Evolutionary conservation across 2,888 invertebrate genomes (phyloP).

Genomic region (Schizotus pectinicornis): DNA sequence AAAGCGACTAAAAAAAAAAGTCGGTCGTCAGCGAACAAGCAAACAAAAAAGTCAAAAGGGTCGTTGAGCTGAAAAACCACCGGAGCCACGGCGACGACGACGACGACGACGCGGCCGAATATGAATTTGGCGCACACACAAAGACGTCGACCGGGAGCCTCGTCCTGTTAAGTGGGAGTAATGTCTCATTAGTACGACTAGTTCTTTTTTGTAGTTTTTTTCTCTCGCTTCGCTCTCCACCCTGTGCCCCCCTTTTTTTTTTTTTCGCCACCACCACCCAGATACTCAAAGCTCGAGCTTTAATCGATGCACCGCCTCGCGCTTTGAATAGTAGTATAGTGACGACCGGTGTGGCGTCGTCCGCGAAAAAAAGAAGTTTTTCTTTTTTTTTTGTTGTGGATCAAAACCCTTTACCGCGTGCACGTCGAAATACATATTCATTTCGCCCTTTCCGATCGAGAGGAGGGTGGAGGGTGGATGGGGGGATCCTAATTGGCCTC

Average conservation of each 20-base stretch:
- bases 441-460: no score
- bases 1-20: not conserved
- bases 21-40: no score
- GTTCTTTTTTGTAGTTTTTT: conserved; percentile 27
- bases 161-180: conserved; percentile 22
- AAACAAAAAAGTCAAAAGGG: not conserved
- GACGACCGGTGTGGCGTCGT: no score
- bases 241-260: conserved; percentile 11
- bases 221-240: conserved; percentile 8
- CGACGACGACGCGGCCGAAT: conserved; percentile 3
- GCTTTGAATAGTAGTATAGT: no score
- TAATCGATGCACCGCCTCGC: conserved; percentile 38
- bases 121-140: conserved; percentile 3
- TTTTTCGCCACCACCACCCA: conserved; percentile 41
- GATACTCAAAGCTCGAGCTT: conserved; percentile 46
- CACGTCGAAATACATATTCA: no score
- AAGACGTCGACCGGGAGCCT: conserved; percentile 6
- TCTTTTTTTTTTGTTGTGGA: no score
- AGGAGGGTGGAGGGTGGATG: no score
- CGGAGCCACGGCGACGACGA: not conserved
- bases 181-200: conserved; percentile 20
- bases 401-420: no score
- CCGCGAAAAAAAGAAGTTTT: no score
- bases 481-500: no score
- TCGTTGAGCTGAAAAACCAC: conserved; percentile 6